These are phyloP conservation scores for Pemphigus obesinymphae DNA, from an alignment of 1,140 invertebrate species.

Conservation along the genomic window DNA sequence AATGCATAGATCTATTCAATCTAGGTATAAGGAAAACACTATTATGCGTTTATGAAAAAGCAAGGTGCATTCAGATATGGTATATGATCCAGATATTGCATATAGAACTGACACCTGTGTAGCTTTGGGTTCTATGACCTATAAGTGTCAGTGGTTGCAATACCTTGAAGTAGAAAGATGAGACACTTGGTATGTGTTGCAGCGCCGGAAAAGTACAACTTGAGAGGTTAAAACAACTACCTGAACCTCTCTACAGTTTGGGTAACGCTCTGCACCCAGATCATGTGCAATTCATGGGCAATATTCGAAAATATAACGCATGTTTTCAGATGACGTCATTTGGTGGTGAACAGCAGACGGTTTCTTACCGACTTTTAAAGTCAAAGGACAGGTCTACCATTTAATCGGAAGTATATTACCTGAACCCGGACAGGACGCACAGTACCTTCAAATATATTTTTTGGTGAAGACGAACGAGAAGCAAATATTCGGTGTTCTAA, in stretches of 20 bases:
- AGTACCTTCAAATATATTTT: conserved; percentile 50
- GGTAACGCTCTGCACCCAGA: background rate
- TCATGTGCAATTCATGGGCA: conserved; percentile 48
- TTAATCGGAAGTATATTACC: conserved; percentile 50
- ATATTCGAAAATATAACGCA: conserved; percentile 50
- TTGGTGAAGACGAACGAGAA: too few relatives aligned
- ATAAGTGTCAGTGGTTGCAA: conserved; percentile 47
- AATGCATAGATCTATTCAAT: too few relatives aligned
- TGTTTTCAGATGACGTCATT: conserved; percentile 52
- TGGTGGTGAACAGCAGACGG: conserved; percentile 48
- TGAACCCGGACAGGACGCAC: conserved; percentile 49
- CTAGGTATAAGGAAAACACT: background rate
- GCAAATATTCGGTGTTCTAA: too few relatives aligned
- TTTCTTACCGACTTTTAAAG: conserved; percentile 52
- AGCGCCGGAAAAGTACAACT: conserved; percentile 45
- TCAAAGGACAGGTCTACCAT: conserved; percentile 55
- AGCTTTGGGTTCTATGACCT: conserved; percentile 47
- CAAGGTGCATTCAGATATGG: background rate
- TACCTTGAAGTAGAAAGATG: conserved; percentile 50
- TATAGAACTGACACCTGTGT: conserved; percentile 32
- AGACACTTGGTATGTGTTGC: conserved; percentile 49
- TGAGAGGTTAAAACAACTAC: conserved; percentile 35
- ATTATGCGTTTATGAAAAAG: background rate
- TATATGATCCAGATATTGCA: conserved; percentile 21
- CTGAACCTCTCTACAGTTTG: conserved; percentile 45